Conservation (phyloP, 2,797 vertebrate genomes). For the Thamnophis elegans region DNA sequence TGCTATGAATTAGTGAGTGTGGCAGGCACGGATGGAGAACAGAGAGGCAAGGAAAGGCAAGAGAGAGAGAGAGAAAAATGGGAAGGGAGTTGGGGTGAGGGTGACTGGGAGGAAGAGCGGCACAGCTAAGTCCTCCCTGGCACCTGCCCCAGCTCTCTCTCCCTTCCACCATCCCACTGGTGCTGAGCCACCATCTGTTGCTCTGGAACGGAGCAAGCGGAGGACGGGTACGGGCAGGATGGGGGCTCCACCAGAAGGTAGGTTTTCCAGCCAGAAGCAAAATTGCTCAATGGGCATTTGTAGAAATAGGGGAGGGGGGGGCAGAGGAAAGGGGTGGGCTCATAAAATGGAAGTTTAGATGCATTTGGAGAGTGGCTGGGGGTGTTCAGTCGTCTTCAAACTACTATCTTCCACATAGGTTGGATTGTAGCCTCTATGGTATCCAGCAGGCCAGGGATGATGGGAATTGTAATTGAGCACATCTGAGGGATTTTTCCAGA, state of each 20-base stretch:
- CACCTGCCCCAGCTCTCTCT: constrained; percentile 12
- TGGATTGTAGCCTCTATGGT: neutral
- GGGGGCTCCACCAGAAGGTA: constrained; percentile 28
- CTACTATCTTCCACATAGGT: neutral
- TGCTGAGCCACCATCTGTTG: constrained; percentile 13
- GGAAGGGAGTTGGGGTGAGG: neutral
- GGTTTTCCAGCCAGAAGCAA: neutral
- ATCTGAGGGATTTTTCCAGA: neutral
- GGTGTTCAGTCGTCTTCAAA: neutral
- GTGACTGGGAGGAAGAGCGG: neutral
- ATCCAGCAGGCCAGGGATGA: neutral
- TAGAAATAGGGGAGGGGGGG: neutral
- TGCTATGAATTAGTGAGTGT: constrained; percentile 29
- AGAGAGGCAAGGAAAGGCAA: constrained; percentile 2
- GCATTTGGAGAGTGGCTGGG: neutral
- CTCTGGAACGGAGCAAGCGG: neutral
- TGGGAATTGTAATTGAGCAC: neutral
- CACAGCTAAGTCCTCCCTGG: constrained; percentile 25
- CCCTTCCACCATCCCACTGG: neutral
- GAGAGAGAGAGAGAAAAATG: neutral
- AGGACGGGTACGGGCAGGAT: neutral
- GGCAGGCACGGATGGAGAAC: constrained; percentile 40
- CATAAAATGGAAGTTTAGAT: neutral
- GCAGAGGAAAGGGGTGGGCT: neutral
- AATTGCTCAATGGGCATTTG: neutral